Percentiles rank a stretch among this genome's conserved stretches.
These are phyloP conservation scores for Turritopsis dohrnii DNA, from an alignment of 30 jellyfish, hydroid and myxozoan species.

Conservation along the genomic window DNA sequence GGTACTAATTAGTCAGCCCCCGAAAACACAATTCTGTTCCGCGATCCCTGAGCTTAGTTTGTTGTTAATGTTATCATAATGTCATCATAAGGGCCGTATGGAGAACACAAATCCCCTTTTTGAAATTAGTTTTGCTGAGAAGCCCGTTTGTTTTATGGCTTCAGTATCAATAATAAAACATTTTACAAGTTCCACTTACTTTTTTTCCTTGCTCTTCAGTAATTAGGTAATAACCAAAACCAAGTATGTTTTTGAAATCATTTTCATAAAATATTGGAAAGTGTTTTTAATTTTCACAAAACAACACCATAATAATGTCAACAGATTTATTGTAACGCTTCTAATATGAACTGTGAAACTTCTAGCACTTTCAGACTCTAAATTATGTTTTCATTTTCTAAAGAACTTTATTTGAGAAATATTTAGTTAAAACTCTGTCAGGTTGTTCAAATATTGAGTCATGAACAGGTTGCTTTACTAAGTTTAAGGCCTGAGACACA, in stretches of 20 bases:
- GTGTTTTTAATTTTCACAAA: not conserved
- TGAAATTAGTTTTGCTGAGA: too few species aligned
- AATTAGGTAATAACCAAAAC: not conserved
- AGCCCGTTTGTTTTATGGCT: too few species aligned
- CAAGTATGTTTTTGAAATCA: not conserved
- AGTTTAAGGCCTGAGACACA: not conserved
- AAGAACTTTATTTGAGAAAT: not conserved
- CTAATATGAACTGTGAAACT: not conserved
- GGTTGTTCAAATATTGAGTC: not conserved
- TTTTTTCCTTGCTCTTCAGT: not conserved
- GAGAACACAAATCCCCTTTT: too few species aligned
- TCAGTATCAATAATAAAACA: too few species aligned
- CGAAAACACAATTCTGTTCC: too few species aligned
- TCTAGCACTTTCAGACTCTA: not conserved
- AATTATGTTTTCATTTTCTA: not conserved
- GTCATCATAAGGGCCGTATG: too few species aligned
- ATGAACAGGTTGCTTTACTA: not conserved
- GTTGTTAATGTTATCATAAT: too few species aligned
- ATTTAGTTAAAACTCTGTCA: not conserved
- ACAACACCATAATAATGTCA: not conserved
- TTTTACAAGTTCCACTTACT: not conserved
- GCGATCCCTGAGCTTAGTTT: too few species aligned
- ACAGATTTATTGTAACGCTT: not conserved
- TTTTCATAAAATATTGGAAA: too few species aligned
- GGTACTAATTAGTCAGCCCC: too few species aligned